A percentile compares a stretch with the other conserved stretches of the same genome.
Evolutionary conservation across 2,797 vertebrate genomes (phyloP).

Genomic region (Paratrypauchen microcephalus): DNA sequence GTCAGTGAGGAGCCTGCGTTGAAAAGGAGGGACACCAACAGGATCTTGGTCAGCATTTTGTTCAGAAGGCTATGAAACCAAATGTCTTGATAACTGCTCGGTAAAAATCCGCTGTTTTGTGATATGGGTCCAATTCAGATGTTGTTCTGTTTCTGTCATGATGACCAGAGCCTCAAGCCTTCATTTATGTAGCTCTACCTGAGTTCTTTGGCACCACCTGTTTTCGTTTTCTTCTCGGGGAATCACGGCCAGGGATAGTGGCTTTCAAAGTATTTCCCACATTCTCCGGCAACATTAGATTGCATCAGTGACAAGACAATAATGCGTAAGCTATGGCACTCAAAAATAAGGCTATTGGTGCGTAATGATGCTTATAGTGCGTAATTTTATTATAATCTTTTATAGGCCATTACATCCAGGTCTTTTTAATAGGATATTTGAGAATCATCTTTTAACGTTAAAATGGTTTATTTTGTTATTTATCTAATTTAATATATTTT

Average conservation of each 20-base stretch:
- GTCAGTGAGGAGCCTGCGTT: slow-evolving; percentile 18
- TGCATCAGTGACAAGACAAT: neutral
- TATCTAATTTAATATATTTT: too few relatives aligned
- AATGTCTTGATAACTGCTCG: neutral
- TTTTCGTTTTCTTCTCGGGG: neutral
- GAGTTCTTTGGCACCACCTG: too few relatives aligned
- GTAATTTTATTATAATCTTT: too few relatives aligned
- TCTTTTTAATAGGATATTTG: too few relatives aligned
- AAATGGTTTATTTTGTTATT: too few relatives aligned
- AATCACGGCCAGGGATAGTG: too few relatives aligned
- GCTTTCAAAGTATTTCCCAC: too few relatives aligned
- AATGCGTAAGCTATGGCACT: neutral
- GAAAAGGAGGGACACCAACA: slow-evolving; percentile 28
- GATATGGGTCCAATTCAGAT: neutral
- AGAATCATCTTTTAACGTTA: too few relatives aligned
- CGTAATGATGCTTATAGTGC: neutral
- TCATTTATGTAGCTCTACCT: neutral
- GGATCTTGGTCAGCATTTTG: slow-evolving; percentile 37
- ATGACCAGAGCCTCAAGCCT: neutral
- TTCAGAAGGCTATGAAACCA: neutral
- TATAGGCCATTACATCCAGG: too few relatives aligned
- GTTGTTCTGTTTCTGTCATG: neutral
- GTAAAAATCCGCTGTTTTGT: neutral
- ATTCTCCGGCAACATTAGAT: too few relatives aligned
- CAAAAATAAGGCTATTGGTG: neutral